Conservation (phyloP, 2,888 invertebrate species). For the Pinctada fucata region DNA sequence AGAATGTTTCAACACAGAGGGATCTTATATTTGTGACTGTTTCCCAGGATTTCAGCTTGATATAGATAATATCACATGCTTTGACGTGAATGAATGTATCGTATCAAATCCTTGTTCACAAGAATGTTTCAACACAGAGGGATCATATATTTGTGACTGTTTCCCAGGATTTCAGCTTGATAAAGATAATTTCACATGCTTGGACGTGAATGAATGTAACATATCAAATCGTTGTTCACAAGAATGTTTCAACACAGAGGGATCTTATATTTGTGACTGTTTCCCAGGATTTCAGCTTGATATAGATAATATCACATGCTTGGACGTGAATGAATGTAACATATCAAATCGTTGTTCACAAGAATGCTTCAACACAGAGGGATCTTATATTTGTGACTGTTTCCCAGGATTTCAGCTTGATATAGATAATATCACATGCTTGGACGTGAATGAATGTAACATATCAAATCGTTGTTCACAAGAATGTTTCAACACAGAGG, state of each 20-base stretch:
- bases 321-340: not conserved
- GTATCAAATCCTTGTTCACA: not conserved
- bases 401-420: not conserved
- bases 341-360: not conserved
- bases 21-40: constrained; percentile 8
- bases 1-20: constrained; percentile 2
- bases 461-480: no score
- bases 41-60: not conserved
- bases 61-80: not conserved
- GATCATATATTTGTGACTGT: constrained; percentile 9
- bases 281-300: not conserved
- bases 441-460: not conserved
- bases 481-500: constrained; percentile 14
- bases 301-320: not conserved
- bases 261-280: not conserved
- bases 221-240: not conserved
- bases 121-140: constrained; percentile 14
- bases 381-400: constrained; percentile 1
- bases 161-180: not conserved
- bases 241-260: not conserved
- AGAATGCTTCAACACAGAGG: not conserved
- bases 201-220: constrained; percentile 7
- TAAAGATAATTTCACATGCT: not conserved
- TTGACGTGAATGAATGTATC: constrained; percentile 24
- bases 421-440: not conserved